phyloP scores from a whole-genome alignment of 2,888 invertebrate genomes.

The Itoplectis maculator region DNA sequence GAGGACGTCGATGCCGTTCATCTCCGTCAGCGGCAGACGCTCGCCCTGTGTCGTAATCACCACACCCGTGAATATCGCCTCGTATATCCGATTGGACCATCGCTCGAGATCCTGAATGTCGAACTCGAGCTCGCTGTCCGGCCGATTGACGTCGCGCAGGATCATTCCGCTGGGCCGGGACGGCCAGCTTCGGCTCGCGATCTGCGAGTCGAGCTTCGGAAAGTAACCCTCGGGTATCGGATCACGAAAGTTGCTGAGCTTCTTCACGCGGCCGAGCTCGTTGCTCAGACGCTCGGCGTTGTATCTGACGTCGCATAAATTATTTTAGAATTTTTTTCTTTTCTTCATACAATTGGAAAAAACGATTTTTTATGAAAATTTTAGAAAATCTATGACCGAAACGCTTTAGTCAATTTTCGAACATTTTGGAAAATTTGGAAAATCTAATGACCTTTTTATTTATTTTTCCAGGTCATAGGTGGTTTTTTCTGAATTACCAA shows the following conservation, averaged over 20 bases:
- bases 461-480: too few relatives aligned
- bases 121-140: conserved; percentile 88
- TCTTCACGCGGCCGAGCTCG: conserved; percentile 87
- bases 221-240: conserved; percentile 93
- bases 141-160: conserved; percentile 88
- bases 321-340: too few relatives aligned
- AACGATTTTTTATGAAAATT: too few relatives aligned
- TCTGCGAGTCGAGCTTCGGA: conserved; percentile 92
- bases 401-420: too few relatives aligned
- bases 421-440: too few relatives aligned
- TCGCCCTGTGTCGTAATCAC: conserved; percentile 87
- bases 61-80: conserved; percentile 89
- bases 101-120: conserved; percentile 90
- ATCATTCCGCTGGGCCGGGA: conserved; percentile 87
- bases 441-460: too few relatives aligned
- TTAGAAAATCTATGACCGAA: too few relatives aligned
- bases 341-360: too few relatives aligned
- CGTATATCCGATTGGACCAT: conserved; percentile 91
- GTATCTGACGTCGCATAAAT: conserved; percentile 88
- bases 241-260: conserved; percentile 88
- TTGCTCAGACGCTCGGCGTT: conserved; percentile 92
- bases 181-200: conserved; percentile 91
- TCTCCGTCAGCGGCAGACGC: conserved; percentile 87
- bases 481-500: too few relatives aligned
- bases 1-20: conserved; percentile 90